Base-by-base conservation (phyloP, 2,113 vertebrate species). In the Cyphomyrus plagiostoma region DNA sequence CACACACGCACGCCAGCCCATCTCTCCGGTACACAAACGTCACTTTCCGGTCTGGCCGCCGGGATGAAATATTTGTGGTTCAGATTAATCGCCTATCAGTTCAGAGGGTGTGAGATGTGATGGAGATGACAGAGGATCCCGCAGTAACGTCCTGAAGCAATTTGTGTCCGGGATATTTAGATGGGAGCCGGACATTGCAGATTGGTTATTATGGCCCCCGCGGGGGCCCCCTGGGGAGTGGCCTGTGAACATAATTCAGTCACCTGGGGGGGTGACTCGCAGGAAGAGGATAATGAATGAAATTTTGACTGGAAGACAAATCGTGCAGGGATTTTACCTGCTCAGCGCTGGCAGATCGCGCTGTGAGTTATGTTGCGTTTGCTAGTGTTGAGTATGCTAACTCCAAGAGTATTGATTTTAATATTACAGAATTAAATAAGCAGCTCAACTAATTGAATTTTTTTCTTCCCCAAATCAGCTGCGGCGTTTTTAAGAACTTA, bases 11-110 rank as follows among this genome's bases (percentile, higher is more conserved):
- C 89, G 13, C 9, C 91, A 89, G 92, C 26, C 77, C 62, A 92
- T 90, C 88, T 92, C 87, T 26, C n/a, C 90, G 92, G 94, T 93
- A 94, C 96, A 95, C 94, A 94, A 95, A 96, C 92, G 92, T 91
- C 94, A 93, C 93, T 88, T 30, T 91, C 93, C 94, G 92, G 91
- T 92, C 89, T 88, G 92, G 94, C 94, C 95, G 84, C 88, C 87
- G 92, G 94, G 94, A 94, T 96, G 95, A 96, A 96, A 95, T 96
- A 95, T 96, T 96, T 95, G 94, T 93, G 94, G 94, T 90, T 87
- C 89, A 94, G 96, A 96, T 96, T 94, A 96, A 96, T 96, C 94
- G 95, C 95, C 95, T 96, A 95, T 96, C 95, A 94, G 92, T 94
- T 96, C 94, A 17, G 92, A 95, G 92, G 82, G 93, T 95, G 94